Base-by-base conservation (phyloP, 2,113 vertebrate genomes). In the Falco punctatus region DNA sequence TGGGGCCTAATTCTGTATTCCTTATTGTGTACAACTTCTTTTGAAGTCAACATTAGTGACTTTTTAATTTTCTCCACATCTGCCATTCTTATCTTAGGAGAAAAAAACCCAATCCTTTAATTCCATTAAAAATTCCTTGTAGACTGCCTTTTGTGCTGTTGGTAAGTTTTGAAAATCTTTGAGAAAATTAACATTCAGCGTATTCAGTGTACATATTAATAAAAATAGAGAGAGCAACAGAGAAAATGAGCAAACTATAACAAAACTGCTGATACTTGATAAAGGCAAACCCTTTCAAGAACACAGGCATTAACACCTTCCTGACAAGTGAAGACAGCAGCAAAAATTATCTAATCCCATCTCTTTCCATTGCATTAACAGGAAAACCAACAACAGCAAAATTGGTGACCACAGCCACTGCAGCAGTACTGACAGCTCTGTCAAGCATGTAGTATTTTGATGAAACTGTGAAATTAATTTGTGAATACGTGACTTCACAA, bases 1-100 rank as follows among this genome's bases (percentile, higher is more conserved):
- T 69, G 58, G 77, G 87, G 93, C 55, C 86, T 86, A 92, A 88
- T 94, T 96, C 81, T 44, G 32, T 49, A 66, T 85, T 94, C 81
- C 70, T 94, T 86, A 91, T 65, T 91, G 75, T 74, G 66, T 59
- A 86, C 64, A 81, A 57, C 9, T 93, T 90, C 83, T 88, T 97
- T 96, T 96, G 98, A 97, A 97, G 94, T 91, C 97, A 98, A 51
- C 80, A 88, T 75, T 93, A 93, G 73, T 95, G 91, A 94, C 82
- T 95, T 88, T 90, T 93, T 86, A 88, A 96, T 97, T 96, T 97
- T 95, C 78, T 92, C 94, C 84, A 84, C 91, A 96, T 91, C 89
- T 93, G 71, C 61, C 84, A 69, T 65, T 90, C 85, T 94, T 92
- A 86, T 57, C 85, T 91, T 69, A 54, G 71, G 72, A 85, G 17